Conservation (phyloP, 2,888 invertebrate species). For the Furcula furcula region DNA sequence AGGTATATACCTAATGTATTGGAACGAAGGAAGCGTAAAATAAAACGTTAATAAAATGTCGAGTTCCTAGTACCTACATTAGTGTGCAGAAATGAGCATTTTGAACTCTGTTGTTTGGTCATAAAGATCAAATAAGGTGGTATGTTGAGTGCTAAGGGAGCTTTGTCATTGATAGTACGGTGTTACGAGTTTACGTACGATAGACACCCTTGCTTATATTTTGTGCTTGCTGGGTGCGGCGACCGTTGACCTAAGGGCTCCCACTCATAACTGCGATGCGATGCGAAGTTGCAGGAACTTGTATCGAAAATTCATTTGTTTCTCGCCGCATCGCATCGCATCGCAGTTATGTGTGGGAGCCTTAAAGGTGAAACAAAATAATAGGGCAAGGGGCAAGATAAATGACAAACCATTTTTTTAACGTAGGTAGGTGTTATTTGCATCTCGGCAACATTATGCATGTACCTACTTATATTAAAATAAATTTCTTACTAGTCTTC, state of each 20-base stretch:
- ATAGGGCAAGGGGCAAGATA: background rate
- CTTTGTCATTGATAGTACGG: background rate
- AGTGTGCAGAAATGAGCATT: background rate
- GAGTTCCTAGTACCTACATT: constrained; percentile 4
- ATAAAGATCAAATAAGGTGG: background rate
- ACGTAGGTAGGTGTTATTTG: no score
- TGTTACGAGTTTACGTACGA: no score
- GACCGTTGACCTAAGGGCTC: constrained; percentile 63
- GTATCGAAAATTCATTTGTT: no score
- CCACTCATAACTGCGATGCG: no score
- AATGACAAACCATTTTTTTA: no score
- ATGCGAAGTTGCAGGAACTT: no score
- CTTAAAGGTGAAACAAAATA: constrained; percentile 10
- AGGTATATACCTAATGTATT: background rate
- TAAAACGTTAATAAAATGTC: constrained; percentile 33
- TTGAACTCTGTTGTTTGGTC: background rate
- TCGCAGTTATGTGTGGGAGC: no score
- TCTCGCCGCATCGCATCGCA: no score
- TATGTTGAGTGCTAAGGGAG: background rate
- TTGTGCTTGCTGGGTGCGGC: constrained; percentile 56
- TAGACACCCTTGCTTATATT: constrained; percentile 39
- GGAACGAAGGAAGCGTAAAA: constrained; percentile 19
- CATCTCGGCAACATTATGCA: no score
- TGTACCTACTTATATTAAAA: no score
- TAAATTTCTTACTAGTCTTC: no score